These are phyloP conservation scores for Lasiurus cinereus DNA, from an alignment of 2,113 vertebrate genomes.

Conservation along the genomic window DNA sequence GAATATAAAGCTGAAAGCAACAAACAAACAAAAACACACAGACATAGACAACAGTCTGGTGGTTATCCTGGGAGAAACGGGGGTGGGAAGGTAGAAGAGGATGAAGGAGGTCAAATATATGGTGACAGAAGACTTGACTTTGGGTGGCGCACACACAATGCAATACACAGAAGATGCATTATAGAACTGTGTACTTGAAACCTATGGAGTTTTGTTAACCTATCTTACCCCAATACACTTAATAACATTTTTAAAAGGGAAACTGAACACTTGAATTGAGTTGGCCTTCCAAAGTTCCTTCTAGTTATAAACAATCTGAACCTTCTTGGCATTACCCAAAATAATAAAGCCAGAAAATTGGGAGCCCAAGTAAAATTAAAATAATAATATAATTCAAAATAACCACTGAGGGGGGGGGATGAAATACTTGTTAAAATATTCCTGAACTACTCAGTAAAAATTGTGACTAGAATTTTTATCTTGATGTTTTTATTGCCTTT, in stretches of 20 bases:
- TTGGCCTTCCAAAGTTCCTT: background rate
- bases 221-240: background rate
- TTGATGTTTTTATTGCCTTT: background rate
- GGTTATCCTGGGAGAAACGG: background rate
- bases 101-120: background rate
- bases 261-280: background rate
- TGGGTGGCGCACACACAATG: background rate
- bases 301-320: background rate
- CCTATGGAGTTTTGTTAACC: background rate
- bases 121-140: background rate
- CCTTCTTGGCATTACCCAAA: slow-evolving; percentile 21
- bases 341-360: slow-evolving; percentile 17
- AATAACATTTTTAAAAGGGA: background rate
- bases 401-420: slow-evolving; percentile 33
- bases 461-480: background rate
- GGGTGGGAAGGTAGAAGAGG: background rate
- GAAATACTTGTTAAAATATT: slow-evolving; percentile 52
- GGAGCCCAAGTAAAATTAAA: background rate
- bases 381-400: background rate
- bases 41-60: background rate
- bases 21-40: background rate
- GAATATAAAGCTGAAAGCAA: background rate
- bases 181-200: background rate
- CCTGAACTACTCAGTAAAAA: background rate
- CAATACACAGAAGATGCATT: background rate